phyloP scores from a whole-genome alignment of 2,113 vertebrate genomes.

The Neogale vison region DNA sequence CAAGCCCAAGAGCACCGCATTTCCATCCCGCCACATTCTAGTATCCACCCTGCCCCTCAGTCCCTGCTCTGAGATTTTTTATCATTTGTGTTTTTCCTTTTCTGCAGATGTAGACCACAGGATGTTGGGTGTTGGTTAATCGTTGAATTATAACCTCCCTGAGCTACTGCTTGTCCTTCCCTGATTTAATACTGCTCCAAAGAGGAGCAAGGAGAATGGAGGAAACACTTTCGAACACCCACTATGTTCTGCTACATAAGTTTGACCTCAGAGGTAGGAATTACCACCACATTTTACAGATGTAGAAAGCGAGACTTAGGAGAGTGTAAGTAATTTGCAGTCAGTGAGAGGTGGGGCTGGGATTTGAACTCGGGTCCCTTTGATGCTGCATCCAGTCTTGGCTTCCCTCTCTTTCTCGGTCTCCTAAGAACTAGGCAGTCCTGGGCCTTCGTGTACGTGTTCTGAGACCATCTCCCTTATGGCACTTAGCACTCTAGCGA shows the following conservation, averaged over 20 bases:
- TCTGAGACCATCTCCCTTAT: not conserved
- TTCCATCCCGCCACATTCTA: not conserved
- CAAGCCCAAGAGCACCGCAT: not conserved
- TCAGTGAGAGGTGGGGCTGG: not conserved
- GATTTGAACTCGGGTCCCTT: not conserved
- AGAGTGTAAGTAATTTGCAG: not conserved
- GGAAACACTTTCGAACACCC: not conserved
- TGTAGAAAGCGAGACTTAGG: not conserved
- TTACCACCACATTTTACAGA: not conserved
- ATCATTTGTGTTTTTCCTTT: not conserved
- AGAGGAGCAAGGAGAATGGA: not conserved
- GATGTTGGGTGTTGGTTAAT: not conserved
- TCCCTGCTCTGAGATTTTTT: not conserved
- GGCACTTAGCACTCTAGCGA: not conserved
- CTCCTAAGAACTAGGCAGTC: not conserved
- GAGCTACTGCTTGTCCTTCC: not conserved
- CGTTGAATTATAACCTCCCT: not conserved
- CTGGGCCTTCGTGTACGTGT: not conserved
- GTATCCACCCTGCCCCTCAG: too few relatives aligned
- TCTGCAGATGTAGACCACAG: not conserved
- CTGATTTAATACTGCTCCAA: not conserved
- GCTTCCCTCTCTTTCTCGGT: not conserved
- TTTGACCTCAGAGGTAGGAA: not conserved
- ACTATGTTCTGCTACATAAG: accelerated
- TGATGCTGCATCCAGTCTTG: not conserved